phyloP scores from a whole-genome alignment of 2,797 vertebrate genomes.

The Tangara arthus region DNA sequence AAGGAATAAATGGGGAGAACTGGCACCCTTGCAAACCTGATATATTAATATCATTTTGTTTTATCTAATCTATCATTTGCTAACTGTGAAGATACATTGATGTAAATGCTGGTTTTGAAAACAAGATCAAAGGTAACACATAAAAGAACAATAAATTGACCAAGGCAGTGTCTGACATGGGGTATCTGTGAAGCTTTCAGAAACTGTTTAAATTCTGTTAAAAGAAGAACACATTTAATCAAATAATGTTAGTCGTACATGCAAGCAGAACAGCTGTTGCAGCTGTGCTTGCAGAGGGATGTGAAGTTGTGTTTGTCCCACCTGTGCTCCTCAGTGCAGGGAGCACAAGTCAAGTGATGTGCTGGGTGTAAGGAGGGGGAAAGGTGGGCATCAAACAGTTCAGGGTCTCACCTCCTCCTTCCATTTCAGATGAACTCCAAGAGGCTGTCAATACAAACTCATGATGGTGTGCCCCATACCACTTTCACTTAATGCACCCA shows the following conservation, averaged over 20 bases:
- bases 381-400: neutral
- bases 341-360: neutral
- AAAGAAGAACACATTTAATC: neutral
- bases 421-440: neutral
- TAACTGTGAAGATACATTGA: neutral
- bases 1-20: neutral
- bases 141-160: constrained; percentile 9
- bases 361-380: neutral
- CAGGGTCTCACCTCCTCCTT: neutral
- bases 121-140: neutral
- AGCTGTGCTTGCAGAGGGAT: neutral
- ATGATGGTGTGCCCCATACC: neutral
- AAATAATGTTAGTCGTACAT: neutral
- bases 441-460: neutral
- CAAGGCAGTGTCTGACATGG: neutral
- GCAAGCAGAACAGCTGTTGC: neutral
- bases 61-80: neutral
- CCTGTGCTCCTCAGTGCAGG: neutral
- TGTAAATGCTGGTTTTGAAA: neutral
- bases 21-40: neutral
- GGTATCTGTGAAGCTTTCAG: neutral
- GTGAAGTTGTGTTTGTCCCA: neutral
- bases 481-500: neutral
- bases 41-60: neutral
- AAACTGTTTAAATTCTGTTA: neutral